These are phyloP conservation scores for Suricata suricatta DNA, from an alignment of 2,113 vertebrate species.

Conservation along the genomic window DNA sequence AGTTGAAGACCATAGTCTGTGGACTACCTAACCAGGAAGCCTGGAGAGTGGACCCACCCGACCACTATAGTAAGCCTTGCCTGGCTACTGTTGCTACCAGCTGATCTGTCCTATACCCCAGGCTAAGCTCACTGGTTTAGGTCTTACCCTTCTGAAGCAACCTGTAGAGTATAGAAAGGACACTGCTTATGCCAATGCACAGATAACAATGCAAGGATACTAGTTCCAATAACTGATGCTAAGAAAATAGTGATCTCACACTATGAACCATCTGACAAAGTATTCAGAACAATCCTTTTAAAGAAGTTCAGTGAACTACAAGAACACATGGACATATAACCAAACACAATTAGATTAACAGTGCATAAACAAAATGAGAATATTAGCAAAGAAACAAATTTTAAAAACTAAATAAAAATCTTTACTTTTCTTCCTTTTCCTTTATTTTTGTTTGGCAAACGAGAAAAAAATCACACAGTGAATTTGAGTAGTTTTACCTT, in stretches of 20 bases:
- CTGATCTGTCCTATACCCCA: background rate
- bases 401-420: background rate
- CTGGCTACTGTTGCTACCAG: background rate
- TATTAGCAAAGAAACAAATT: background rate
- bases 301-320: background rate
- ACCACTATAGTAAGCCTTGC: background rate
- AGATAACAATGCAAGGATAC: background rate
- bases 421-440: background rate
- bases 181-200: background rate
- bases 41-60: background rate
- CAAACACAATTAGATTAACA: background rate
- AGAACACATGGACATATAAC: background rate
- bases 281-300: background rate
- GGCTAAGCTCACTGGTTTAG: background rate
- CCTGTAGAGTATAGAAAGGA: background rate
- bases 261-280: background rate
- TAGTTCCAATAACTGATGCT: background rate
- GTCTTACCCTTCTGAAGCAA: background rate
- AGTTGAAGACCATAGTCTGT: background rate
- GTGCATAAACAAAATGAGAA: background rate
- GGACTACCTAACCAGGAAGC: background rate
- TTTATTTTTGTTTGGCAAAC: background rate
- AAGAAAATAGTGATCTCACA: background rate
- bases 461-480: background rate
- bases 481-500: background rate